Conservation (phyloP, 2,113 vertebrate species). For the Siphamia tubifer region DNA sequence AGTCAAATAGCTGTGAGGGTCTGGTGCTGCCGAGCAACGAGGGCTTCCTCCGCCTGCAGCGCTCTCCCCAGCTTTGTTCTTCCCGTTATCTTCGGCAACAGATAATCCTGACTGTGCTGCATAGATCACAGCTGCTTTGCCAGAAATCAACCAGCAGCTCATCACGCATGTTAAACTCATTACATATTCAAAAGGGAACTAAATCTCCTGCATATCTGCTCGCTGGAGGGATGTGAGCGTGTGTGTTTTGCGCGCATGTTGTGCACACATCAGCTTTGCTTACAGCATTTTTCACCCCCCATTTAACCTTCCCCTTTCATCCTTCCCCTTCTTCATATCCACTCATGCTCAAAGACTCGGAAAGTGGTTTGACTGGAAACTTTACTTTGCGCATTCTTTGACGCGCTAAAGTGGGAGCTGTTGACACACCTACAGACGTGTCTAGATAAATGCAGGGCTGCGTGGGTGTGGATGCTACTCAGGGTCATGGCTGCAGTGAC, state of each 20-base stretch:
- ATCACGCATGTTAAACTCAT: slow-evolving; percentile 70
- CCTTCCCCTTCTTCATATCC: background rate
- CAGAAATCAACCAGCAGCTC: slow-evolving; percentile 60
- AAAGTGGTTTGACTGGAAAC: slow-evolving; percentile 28
- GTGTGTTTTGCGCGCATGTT: slow-evolving; percentile 12
- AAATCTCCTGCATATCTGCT: slow-evolving; percentile 69
- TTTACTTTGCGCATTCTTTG: background rate
- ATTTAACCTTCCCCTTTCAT: slow-evolving; percentile 48
- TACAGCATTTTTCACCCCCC: slow-evolving; percentile 34
- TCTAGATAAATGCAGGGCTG: background rate
- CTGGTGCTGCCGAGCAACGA: slow-evolving; percentile 13
- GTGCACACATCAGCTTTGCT: slow-evolving; percentile 24
- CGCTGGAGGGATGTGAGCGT: slow-evolving; percentile 34
- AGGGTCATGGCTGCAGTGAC: background rate
- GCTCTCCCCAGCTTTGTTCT: slow-evolving; percentile 62
- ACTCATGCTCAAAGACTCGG: slow-evolving; percentile 8
- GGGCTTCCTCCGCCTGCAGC: slow-evolving; percentile 52
- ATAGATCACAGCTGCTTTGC: slow-evolving; percentile 60
- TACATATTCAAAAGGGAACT: slow-evolving; percentile 68
- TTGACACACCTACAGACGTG: slow-evolving; percentile 4
- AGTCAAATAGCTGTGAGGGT: slow-evolving; percentile 58
- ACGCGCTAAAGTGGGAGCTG: background rate
- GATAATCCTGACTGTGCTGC: slow-evolving; percentile 66
- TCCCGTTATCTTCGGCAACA: slow-evolving; percentile 68
- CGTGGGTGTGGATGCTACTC: background rate